A percentile compares a stretch with the other conserved stretches of the same genome.
These are phyloP conservation scores for Diabrotica virgifera DNA, from an alignment of 1,140 invertebrate species.

Conservation along the genomic window DNA sequence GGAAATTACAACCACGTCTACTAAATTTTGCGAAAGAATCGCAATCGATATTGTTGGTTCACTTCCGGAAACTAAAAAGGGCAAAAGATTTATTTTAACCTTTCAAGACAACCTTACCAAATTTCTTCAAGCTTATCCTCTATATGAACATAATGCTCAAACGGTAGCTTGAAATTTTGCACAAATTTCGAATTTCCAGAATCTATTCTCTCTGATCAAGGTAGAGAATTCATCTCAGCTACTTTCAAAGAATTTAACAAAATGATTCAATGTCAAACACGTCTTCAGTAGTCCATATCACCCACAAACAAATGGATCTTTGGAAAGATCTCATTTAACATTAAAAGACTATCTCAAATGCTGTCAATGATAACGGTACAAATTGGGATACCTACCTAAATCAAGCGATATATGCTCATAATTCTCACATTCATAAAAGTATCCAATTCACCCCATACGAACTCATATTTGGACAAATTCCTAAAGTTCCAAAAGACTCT, in stretches of 20 bases:
- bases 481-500: too few species aligned
- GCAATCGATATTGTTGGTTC: conserved; percentile 42
- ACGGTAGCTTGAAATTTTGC: conserved; percentile 38
- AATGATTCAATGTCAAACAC: conserved; percentile 40
- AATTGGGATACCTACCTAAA: conserved; percentile 42
- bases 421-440: conserved; percentile 41
- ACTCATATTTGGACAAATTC: neutral
- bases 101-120: conserved; percentile 45
- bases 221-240: conserved; percentile 38
- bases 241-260: conserved; percentile 34
- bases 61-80: conserved; percentile 31
- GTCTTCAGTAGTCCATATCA: conserved; percentile 30
- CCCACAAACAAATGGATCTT: conserved; percentile 43
- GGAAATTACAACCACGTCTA: conserved; percentile 39
- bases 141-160: conserved; percentile 38
- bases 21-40: conserved; percentile 33
- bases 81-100: conserved; percentile 39
- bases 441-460: conserved; percentile 48
- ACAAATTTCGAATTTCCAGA: conserved; percentile 41
- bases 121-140: conserved; percentile 35
- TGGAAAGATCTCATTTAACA: conserved; percentile 42
- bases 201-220: conserved; percentile 42
- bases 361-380: conserved; percentile 31
- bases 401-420: conserved; percentile 47
- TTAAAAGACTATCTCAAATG: conserved; percentile 42